Evolutionary conservation across 1,140 invertebrate genomes (phyloP), one percentile per base, ranked within the genome.

Genomic region (Frieseomelitta varia): DNA sequence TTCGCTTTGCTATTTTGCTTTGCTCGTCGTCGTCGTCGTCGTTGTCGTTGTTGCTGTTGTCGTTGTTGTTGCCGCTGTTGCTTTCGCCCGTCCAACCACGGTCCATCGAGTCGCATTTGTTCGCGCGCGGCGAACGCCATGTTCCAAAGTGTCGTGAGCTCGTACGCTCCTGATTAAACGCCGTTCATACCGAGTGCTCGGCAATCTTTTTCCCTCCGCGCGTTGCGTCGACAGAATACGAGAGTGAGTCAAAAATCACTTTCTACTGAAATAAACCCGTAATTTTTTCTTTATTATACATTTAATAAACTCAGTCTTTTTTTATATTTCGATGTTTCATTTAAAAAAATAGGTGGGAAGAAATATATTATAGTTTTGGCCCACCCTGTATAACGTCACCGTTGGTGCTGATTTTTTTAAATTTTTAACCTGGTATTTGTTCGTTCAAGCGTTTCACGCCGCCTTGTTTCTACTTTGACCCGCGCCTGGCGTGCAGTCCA

Each of bases 111-210:
- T 58, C 67, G 84, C 84, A 81, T 85, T 85, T 81, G 84, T 85
- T 71, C 67, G 63, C 51, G 53, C 58, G 79, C 78, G 84, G 68
- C 65, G 72, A 76, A 72, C 73, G 34, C 68, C 79, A 76, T 72
- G 84, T 77, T 61, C 47, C 72, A 8, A 83, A 85, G 84, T 85
- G 84, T 85, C 84, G 84, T 78, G 58, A 85, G 78, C 79, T 77
- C 80, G 73, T 71, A 51, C 30, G 27, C 79, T 58, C 21, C 65
- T 75, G 79, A 82, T 85, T 82, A 72, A 76, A 82, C 24, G 73
- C 24, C 51, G 65, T 81, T 81, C 53, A 74, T 51, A 24, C 15
- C n/a, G 21, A 24, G 2, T 39, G 71, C 4, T 15, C 51, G 15
- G 17, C 24, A 12, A 30, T 30, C 53, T 39, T 39, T 79, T 71